Conservation (phyloP, 2,888 invertebrate species). For the Mythimna impura region DNA sequence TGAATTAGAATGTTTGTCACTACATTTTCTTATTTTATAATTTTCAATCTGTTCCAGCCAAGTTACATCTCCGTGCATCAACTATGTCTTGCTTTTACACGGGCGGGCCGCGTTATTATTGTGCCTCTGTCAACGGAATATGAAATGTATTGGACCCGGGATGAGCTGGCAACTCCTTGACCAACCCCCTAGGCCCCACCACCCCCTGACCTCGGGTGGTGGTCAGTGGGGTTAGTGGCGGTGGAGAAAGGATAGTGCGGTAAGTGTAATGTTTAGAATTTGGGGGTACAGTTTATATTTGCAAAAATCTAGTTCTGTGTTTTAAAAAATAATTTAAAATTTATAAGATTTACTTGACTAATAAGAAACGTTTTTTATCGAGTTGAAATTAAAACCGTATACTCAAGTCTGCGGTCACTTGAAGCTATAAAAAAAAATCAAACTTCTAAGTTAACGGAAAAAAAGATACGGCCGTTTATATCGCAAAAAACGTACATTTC, state of each 20-base stretch:
- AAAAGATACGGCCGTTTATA: too few relatives aligned
- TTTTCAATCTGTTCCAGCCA: conserved; percentile 67
- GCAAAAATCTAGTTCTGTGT: not conserved
- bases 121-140: conserved; percentile 91
- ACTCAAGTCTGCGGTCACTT: too few relatives aligned
- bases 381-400: too few relatives aligned
- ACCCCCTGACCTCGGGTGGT: conserved; percentile 82
- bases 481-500: too few relatives aligned
- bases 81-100: conserved; percentile 88
- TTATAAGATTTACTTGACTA: not conserved
- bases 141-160: conserved; percentile 90
- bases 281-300: not conserved
- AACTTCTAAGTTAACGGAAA: too few relatives aligned
- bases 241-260: conserved; percentile 64
- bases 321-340: not conserved
- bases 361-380: too few relatives aligned
- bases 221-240: conserved; percentile 77
- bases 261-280: conserved; percentile 66
- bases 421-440: too few relatives aligned
- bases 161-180: conserved; percentile 87
- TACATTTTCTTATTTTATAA: not conserved
- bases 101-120: conserved; percentile 87
- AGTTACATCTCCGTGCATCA: conserved; percentile 71
- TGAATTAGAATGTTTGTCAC: not conserved
- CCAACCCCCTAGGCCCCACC: conserved; percentile 71